Conservation (phyloP, 2,797 vertebrate species). For the Paramormyrops hopkinsi region DNA sequence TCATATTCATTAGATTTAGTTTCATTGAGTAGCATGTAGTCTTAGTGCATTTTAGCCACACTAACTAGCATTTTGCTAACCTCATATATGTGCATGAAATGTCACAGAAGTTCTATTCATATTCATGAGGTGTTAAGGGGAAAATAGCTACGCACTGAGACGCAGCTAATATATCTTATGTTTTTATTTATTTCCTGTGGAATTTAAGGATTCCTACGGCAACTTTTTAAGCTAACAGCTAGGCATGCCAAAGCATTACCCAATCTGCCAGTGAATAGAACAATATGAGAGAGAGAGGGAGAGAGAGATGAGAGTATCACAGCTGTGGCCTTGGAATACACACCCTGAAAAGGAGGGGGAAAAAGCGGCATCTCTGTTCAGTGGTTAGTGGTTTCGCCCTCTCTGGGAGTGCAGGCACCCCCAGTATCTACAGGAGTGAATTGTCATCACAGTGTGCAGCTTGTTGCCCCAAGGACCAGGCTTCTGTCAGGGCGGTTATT, state of each 20-base stretch:
- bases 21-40: not conserved
- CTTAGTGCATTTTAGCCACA: not conserved
- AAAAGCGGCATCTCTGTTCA: not conserved
- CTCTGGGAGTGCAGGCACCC: not conserved
- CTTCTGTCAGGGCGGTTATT: conserved; percentile 54
- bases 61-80: not conserved
- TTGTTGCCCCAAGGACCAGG: conserved; percentile 53
- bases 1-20: not conserved
- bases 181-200: not conserved
- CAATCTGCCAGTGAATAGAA: not conserved
- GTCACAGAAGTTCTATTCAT: not conserved
- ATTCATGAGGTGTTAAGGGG: not conserved
- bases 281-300: conserved; percentile 1
- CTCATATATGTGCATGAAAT: not conserved
- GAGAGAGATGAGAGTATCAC: not conserved
- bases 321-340: conserved; percentile 20
- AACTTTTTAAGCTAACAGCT: not conserved
- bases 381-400: not conserved
- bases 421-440: conserved; percentile 19
- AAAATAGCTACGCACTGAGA: not conserved
- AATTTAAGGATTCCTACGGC: not conserved
- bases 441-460: conserved; percentile 61
- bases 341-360: not conserved
- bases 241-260: not conserved
- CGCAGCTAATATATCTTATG: not conserved